Evolutionary conservation across 2,797 vertebrate species (phyloP).

Genomic region (Cheirogaleus major): DNA sequence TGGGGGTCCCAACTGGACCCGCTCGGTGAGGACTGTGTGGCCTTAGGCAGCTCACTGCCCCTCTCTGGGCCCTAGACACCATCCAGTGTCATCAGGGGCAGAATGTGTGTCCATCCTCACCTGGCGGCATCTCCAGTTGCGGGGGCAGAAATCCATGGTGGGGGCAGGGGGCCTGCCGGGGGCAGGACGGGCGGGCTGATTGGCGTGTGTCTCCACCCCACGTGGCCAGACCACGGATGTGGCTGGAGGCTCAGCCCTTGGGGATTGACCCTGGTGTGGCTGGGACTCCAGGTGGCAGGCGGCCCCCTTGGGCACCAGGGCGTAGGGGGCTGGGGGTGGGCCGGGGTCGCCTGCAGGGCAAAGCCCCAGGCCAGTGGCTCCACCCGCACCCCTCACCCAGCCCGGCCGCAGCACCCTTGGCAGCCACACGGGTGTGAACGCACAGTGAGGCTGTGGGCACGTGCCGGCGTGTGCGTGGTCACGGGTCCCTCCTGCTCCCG

Average conservation of each 20-base stretch:
- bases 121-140: background rate
- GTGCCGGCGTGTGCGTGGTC: background rate
- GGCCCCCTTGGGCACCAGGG: too few species aligned
- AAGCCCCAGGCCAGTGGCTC: background rate
- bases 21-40: background rate
- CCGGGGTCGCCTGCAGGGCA: background rate
- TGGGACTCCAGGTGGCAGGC: background rate
- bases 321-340: too few species aligned
- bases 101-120: background rate
- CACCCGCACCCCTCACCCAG: background rate
- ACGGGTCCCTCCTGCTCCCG: background rate
- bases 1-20: background rate
- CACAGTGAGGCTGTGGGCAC: background rate
- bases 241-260: background rate
- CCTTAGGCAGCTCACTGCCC: background rate
- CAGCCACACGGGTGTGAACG: fast-evolving
- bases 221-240: background rate
- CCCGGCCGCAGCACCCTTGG: background rate
- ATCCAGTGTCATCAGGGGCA: too few species aligned
- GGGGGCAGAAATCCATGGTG: background rate
- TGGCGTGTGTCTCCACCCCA: background rate
- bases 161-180: background rate
- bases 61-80: background rate
- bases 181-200: background rate
- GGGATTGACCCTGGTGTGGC: background rate